Base-by-base conservation (phyloP, 2,797 vertebrate species). In the Catostomus latipinnis region DNA sequence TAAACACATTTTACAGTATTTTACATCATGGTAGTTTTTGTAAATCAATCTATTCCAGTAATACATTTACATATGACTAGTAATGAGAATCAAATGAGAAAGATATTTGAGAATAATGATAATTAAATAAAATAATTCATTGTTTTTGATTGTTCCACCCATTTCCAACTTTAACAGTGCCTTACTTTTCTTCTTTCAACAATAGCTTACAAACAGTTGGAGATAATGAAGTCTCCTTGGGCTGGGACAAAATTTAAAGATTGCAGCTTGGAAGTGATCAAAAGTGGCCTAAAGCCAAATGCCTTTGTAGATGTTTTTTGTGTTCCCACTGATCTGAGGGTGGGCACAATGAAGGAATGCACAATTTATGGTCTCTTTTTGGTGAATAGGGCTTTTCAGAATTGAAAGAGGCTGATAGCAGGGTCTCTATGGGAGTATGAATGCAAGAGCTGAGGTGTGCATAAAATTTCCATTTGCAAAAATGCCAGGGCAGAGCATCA, bases 161-260 rank as follows among this genome's bases (percentile, higher is more conserved):
- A 77, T 85, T 45, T 72, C 69, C 85, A 76, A 88, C 84, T 91
- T 92, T 90, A 92, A 90, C 88, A 90, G 90, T 89, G 57, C 65
- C 8, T 90, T 86, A 86, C 86, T 89, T 81, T 86, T 89, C 83
- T 85, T 93, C 91, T 92, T 92, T 93, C 90, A 91, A 92, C 91
- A 90, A 90, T 89, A 91, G 91, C 92, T 92, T 91, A 91, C 90
- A 92, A 93, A 93, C 89, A 92, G 90, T 91, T 90, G 87, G 91
- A 93, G 92, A 93, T 93, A 94, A 94, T 94, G 93, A 91, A 90
- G 90, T 94, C 92, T 91, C 92, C 48, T 86, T 1, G 89, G 91
- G 86, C 78, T 74, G 52, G 61, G 87, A 88, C 88, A 86, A 88
- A 90, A 87, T 34, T 34, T 83, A 81, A 75, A 89, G 81, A 74